Conservation (phyloP, 2,797 vertebrate genomes). For the Choloepus didactylus region DNA sequence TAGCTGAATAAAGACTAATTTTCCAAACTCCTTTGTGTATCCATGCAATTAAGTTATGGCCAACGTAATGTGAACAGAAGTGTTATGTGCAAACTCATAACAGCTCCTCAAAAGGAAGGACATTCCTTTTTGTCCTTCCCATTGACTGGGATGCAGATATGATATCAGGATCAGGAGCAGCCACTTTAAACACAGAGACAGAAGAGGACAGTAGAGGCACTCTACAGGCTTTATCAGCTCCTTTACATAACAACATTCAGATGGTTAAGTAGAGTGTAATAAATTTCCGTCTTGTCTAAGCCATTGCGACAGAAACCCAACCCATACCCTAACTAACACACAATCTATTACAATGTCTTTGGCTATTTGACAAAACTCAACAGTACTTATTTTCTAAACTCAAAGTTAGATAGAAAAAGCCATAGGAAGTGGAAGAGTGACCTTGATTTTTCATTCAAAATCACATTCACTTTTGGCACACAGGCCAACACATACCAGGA, state of each 20-base stretch:
- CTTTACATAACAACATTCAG: neutral
- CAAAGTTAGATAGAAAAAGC: neutral
- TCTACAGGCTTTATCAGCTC: neutral
- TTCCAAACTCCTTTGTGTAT: neutral
- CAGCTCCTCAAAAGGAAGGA: neutral
- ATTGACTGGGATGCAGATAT: neutral
- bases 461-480: constrained; percentile 8
- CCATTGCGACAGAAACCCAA: neutral
- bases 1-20: neutral
- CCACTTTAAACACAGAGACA: neutral
- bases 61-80: neutral
- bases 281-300: neutral
- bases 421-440: neutral
- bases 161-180: neutral
- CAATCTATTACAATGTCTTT: neutral
- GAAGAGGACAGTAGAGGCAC: neutral
- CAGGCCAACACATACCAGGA: neutral
- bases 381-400: constrained; percentile 7
- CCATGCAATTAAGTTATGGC: neutral
- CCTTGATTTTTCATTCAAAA: constrained; percentile 34
- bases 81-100: neutral
- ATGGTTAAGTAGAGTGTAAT: neutral
- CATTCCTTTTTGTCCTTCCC: neutral
- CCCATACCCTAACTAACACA: neutral
- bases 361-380: constrained; percentile 38